Evolutionary conservation across 2,888 invertebrate genomes (phyloP), one percentile per base, ranked within the genome.

Genomic region (Harpalus rubripes): DNA sequence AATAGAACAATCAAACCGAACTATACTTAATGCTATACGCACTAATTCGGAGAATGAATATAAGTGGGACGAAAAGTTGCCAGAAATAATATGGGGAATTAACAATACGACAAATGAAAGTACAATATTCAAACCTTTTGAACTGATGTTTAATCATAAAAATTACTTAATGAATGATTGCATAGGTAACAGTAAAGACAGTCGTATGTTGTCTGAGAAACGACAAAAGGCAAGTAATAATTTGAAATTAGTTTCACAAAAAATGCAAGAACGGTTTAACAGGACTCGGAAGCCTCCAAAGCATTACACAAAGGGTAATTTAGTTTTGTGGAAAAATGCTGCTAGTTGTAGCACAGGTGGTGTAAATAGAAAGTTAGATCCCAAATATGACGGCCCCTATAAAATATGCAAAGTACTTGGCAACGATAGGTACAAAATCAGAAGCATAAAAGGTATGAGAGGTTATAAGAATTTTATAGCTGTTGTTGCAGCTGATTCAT

Each of bases 101-200:
- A 52, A 59, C 6, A 59, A 59, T 18, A 59, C 59, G 59, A 16
- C n/a, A 15, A 59, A 59, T 6, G 59, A 59, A 10, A 76, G 76
- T 56, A 76, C 76, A 15, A 76, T 56, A 56, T 76, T 22, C 16
- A 76, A 52, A 15, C 56, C 76, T 10, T 76, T 56, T 18, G 76
- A 76, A 76, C 76, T 76, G 44, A 76, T 76, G 56, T 52, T 39
- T 59, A 59, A 59, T 12, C 59, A 59, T 59, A 59, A 59, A 59
- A 59, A 59, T 18, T 59, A 59, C 7, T 10, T 76, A 32, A 76
- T 76, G 52, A 76, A 76, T 52, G 76, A 76, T 76, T 52, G 52
- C 18, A 8, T 58, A 26, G 76, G 76, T 68, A n/a, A 22, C 3
- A 26, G 0, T n/a, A 26, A 18, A 22, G 22, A 63, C 12, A 63